These are phyloP conservation scores for Zygothrica quintamaculata DNA, from an alignment of 2,888 invertebrate genomes.

Conservation along the genomic window DNA sequence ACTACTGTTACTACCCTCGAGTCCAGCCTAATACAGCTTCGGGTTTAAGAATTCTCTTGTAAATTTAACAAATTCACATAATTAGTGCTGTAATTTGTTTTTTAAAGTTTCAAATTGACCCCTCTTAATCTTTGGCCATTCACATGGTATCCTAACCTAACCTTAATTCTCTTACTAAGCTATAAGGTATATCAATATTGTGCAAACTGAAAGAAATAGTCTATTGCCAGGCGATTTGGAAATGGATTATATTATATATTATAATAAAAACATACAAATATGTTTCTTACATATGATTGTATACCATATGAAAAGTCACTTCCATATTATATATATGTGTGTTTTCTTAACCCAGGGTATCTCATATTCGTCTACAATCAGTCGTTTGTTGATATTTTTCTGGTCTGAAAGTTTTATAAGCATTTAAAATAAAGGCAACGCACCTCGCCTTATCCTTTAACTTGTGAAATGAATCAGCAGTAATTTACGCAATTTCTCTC, in stretches of 20 bases:
- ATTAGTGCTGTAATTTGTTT: slow-evolving; percentile 57
- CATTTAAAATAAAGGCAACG: slow-evolving; percentile 40
- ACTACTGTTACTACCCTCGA: too few relatives aligned
- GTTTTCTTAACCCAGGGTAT: too few relatives aligned
- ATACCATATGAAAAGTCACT: too few relatives aligned
- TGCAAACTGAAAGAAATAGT: slow-evolving; percentile 13
- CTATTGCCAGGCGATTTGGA: too few relatives aligned
- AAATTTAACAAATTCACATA: slow-evolving; percentile 50
- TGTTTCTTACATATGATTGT: too few relatives aligned
- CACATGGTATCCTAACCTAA: slow-evolving; percentile 41
- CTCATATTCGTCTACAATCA: too few relatives aligned
- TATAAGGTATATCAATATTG: slow-evolving; percentile 6
- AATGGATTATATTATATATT: too few relatives aligned
- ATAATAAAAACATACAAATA: too few relatives aligned
- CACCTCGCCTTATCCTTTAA: slow-evolving; percentile 1
- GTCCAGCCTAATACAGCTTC: too few relatives aligned
- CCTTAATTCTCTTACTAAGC: not conserved
- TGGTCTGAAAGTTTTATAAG: slow-evolving; percentile 36
- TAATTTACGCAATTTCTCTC: slow-evolving; percentile 44
- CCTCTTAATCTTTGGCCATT: slow-evolving; percentile 45
- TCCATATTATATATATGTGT: too few relatives aligned
- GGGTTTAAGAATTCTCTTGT: slow-evolving; percentile 9
- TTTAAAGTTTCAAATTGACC: slow-evolving; percentile 28
- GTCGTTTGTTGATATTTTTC: not conserved
- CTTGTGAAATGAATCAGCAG: slow-evolving; percentile 37